phyloP scores from a whole-genome alignment of 1,140 invertebrate genomes.

The Galleria mellonella region DNA sequence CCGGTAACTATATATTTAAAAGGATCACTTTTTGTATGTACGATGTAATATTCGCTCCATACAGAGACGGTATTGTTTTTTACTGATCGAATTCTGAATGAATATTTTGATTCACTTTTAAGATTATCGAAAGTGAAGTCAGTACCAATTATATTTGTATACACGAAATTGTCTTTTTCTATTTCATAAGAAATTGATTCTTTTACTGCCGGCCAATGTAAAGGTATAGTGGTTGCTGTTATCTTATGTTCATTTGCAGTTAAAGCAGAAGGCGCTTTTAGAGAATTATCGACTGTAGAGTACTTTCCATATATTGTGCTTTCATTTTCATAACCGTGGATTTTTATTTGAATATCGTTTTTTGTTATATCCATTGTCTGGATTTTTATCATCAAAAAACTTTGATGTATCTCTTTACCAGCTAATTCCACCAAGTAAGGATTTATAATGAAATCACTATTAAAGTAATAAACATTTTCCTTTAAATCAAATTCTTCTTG shows the following conservation, averaged over 20 bases:
- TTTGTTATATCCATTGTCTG: constrained; percentile 35
- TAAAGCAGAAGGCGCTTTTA: constrained; percentile 23
- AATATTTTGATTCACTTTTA: constrained; percentile 24
- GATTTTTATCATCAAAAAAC: constrained; percentile 50
- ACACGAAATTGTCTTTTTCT: constrained; percentile 41
- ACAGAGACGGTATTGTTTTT: constrained; percentile 26
- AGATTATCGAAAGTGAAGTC: constrained; percentile 38
- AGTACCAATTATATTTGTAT: constrained; percentile 31
- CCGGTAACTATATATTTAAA: constrained; percentile 27
- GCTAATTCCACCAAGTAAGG: constrained; percentile 33
- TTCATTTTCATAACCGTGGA: constrained; percentile 30
- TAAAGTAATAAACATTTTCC: constrained; percentile 36
- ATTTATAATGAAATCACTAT: constrained; percentile 38
- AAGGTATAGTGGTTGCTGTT: constrained; percentile 21
- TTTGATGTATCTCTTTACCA: constrained; percentile 22
- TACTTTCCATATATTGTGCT: constrained; percentile 25
- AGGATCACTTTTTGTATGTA: constrained; percentile 24
- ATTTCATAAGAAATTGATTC: constrained; percentile 45
- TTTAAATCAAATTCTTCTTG: constrained; percentile 29
- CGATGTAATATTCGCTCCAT: constrained; percentile 40
- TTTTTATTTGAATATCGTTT: constrained; percentile 43
- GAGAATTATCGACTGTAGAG: constrained; percentile 8
- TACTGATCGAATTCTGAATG: constrained; percentile 40
- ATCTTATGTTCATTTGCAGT: constrained; percentile 14
- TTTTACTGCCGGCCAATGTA: constrained; percentile 30